Base-by-base conservation (phyloP, 2,888 invertebrate species). In the Ochropacha duplaris region DNA sequence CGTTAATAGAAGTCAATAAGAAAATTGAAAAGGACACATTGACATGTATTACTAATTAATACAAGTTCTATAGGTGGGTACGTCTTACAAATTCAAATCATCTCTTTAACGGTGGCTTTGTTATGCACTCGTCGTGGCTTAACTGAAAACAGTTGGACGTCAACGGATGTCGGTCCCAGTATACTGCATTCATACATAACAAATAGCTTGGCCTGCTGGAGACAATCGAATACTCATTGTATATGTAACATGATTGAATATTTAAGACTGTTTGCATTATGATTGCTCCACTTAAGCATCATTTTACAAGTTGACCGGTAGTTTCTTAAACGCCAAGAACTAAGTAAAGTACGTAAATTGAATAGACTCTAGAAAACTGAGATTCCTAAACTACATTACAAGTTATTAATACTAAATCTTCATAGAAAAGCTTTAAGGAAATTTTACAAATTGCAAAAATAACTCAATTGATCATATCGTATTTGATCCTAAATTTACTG, bases 131-230 rank as follows among this genome's bases (percentile, higher is more conserved):
- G 79, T 74, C 81, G 78, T 80, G 78, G 78, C 69, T 76, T 69
- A 82, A 88, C 88, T 88, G 87, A 90, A 90, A 88, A 87, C 87
- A 86, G 79, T 76, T 74, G 80, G 72, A 86, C 85, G 87, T 85
- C 86, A 88, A 79, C 87, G 87, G 88, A 87, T 87, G 83, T 84
- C 81, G 71, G 71, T 70, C 74, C 77, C 77, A 77, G 76, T 73
- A 67, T 74, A 68, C 70, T 66, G 79, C 80, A 84, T 85, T 85
- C 83, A 88, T 87, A 84, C 83, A 85, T 84, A 87, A 84, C 86
- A 87, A 87, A 84, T 86, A 80, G 74, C 74, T 69, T 68, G 69
- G 79, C 74, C 74, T 74, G 74, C 69, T 74, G 76, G 72, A 84
- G 84, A 87, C 85, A 87, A 86, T 84, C 74, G 80, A 75, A 72